Conservation (phyloP, 1,140 invertebrate genomes). For the Gerris buenoi region DNA sequence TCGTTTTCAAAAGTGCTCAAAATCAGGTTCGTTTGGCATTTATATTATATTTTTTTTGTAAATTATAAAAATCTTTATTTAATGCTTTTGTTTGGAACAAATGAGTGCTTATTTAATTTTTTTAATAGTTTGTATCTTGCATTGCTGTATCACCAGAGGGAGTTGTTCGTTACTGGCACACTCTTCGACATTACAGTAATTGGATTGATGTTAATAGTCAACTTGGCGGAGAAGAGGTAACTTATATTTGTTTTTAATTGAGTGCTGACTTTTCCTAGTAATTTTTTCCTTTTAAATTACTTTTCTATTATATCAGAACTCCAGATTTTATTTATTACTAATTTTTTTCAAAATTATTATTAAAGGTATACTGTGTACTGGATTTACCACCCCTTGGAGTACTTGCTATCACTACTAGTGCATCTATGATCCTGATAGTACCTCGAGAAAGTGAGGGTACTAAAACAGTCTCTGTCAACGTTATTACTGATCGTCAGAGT, state of each 20-base stretch:
- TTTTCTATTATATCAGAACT: too few species aligned
- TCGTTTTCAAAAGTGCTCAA: slow-evolving; percentile 52
- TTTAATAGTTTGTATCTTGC: slow-evolving; percentile 51
- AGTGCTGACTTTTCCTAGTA: too few species aligned
- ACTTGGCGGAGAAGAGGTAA: slow-evolving; percentile 37
- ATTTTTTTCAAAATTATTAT: too few species aligned
- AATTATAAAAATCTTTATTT: too few species aligned
- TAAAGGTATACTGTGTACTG: slow-evolving; percentile 47
- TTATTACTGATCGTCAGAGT: slow-evolving; percentile 59
- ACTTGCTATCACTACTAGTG: slow-evolving; percentile 78
- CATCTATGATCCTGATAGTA: slow-evolving; percentile 65
- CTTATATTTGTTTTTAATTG: background rate
- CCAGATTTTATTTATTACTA: too few species aligned
- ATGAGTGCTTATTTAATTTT: too few species aligned
- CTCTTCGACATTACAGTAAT: slow-evolving; percentile 69
- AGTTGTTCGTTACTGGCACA: slow-evolving; percentile 78
- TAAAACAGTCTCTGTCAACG: slow-evolving; percentile 48
- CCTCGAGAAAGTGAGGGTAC: slow-evolving; percentile 38
- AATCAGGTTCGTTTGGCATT: slow-evolving; percentile 36
- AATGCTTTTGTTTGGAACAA: too few species aligned
- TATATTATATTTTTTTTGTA: too few species aligned
- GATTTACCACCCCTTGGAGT: slow-evolving; percentile 55
- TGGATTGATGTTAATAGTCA: slow-evolving; percentile 74
- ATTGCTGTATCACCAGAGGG: slow-evolving; percentile 88
- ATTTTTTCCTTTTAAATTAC: too few species aligned